A percentile compares a stretch with the other conserved stretches of the same genome.
Conservation (phyloP, 2,888 invertebrate genomes). For the Trissoscelio sp. region DNA sequence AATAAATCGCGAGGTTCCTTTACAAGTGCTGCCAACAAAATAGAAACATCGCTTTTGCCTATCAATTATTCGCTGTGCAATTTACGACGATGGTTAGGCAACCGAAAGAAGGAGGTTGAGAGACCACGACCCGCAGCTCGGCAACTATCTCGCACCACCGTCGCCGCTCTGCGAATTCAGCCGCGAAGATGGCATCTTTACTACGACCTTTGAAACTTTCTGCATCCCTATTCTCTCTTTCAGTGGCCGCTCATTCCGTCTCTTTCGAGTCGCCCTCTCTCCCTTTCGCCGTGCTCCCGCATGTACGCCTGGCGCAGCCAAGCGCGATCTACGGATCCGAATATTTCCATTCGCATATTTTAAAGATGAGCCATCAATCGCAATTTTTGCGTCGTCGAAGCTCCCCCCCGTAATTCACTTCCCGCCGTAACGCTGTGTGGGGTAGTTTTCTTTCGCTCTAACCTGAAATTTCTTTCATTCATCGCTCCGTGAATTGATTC, state of each 20-base stretch:
- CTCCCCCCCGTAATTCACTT: conserved; percentile 54
- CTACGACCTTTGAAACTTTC: conserved; percentile 77
- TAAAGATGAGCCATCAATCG: conserved; percentile 81
- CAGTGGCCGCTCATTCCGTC: conserved; percentile 17
- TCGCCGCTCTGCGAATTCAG: conserved; percentile 73
- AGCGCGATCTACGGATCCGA: conserved; percentile 73
- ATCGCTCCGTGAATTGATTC: conserved; percentile 24
- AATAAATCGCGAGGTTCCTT: conserved; percentile 81
- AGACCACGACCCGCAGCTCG: conserved; percentile 60
- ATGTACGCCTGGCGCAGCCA: conserved; percentile 70
- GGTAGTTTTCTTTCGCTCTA: conserved; percentile 66
- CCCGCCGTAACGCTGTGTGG: conserved; percentile 63
- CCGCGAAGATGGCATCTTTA: conserved; percentile 80
- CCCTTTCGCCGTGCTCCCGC: conserved; percentile 32
- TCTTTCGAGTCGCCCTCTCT: conserved; percentile 6
- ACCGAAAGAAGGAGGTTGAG: conserved; percentile 68
- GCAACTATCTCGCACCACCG: conserved; percentile 56
- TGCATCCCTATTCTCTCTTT: conserved; percentile 62
- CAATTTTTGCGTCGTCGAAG: conserved; percentile 77
- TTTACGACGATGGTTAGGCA: conserved; percentile 75
- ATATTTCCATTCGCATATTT: conserved; percentile 82
- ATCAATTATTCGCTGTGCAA: conserved; percentile 82
- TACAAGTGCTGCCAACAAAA: conserved; percentile 82
- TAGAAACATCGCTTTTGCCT: conserved; percentile 82
- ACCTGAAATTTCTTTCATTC: conserved; percentile 57